Base-by-base conservation (phyloP, 2,797 vertebrate genomes). In the Chelon auratus region DNA sequence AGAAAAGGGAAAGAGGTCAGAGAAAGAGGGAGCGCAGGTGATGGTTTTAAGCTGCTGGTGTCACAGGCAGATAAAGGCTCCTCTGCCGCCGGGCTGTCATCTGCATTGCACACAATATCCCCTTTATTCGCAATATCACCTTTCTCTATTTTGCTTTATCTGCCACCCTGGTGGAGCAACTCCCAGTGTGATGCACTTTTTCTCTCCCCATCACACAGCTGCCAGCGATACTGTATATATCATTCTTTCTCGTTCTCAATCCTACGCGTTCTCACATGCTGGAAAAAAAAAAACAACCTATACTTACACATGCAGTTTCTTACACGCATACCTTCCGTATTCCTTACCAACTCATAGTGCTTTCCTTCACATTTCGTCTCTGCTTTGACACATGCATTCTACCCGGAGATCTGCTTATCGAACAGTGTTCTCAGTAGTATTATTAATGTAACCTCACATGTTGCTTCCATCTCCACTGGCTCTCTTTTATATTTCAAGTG, bases 41-140 rank as follows among this genome's bases (percentile, higher is more conserved):
- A 86, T 80, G 84, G 80, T 80, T 87, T 83, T 88, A 82, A 87
- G 88, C 83, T 75, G 80, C 80, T 39, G 80, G 86, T 89, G 86
- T 89, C 81, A 85, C 76, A 74, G 77, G 69, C 79, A 90, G 86
- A 91, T 89, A 87, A 83, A 89, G 80, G 81, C 83, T 89, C 64
- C 64, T 72, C 52, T 79, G 69, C 78, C 3, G 61, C 72, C 82
- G 72, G 84, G 56, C 78, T 90, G 89, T 89, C 86, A 91, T 90
- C 87, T 86, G 83, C 87, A 90, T 90, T 64, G 48, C 84, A 70
- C 78, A 86, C 84, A 89, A 82, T 88, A 81, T 85, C 83, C 80
- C 83, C 79, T 90, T 92, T 89, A 86, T 90, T 89, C 62, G 63
- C 85, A 74, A 70, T 88, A 91, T 91, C 88, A 82, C 74, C 83